These are phyloP conservation scores for Luehdorfia chinensis DNA, from an alignment of 1,140 invertebrate species.

Conservation along the genomic window DNA sequence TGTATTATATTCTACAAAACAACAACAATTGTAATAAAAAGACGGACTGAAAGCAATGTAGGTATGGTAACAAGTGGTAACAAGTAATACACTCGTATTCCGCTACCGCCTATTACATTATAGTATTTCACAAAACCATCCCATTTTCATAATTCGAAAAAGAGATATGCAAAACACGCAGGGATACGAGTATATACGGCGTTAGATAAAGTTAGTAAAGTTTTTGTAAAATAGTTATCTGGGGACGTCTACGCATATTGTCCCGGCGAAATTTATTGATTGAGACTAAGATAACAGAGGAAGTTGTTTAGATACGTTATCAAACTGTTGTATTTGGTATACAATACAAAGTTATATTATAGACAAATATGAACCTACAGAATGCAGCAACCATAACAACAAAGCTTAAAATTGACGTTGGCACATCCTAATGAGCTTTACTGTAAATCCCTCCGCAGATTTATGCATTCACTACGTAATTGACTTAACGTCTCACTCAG, in stretches of 20 bases:
- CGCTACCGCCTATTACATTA: too few species aligned
- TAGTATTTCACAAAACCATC: too few species aligned
- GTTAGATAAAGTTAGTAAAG: too few species aligned
- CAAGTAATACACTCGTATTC: too few species aligned
- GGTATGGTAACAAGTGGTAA: too few species aligned
- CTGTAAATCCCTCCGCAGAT: slow-evolving; percentile 14
- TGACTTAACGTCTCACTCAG: slow-evolving; percentile 18
- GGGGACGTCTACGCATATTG: neutral
- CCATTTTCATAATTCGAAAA: too few species aligned
- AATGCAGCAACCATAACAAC: neutral
- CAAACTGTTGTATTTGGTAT: slow-evolving; percentile 2
- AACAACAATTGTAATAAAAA: too few species aligned
- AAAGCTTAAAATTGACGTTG: neutral
- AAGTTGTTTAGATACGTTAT: slow-evolving; percentile 12
- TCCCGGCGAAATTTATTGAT: slow-evolving; percentile 8
- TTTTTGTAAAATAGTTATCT: slow-evolving; percentile 1
- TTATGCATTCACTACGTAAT: slow-evolving; percentile 8
- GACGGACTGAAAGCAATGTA: too few species aligned
- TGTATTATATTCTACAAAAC: too few species aligned
- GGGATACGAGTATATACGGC: too few species aligned
- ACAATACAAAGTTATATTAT: slow-evolving; percentile 2
- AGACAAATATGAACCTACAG: neutral
- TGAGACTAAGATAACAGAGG: slow-evolving; percentile 9
- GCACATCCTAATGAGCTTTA: slow-evolving; percentile 17
- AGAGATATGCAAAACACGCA: too few species aligned